Evolutionary conservation across 2,888 invertebrate genomes (phyloP).

Genomic region (Amphipyra berbera): DNA sequence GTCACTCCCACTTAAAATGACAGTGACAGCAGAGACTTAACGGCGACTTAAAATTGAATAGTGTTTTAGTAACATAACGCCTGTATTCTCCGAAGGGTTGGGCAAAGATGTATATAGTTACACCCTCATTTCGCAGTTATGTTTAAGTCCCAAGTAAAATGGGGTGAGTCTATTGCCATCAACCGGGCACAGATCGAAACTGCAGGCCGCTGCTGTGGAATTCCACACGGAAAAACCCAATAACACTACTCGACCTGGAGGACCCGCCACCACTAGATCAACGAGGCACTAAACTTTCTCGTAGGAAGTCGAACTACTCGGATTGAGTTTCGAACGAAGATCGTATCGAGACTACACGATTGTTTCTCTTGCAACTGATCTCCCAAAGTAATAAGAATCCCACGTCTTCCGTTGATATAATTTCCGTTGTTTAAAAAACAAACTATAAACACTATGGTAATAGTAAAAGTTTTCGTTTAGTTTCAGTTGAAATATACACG

Average conservation of each 20-base stretch:
- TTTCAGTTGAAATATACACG: slow-evolving; percentile 72
- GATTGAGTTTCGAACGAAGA: slow-evolving; percentile 18
- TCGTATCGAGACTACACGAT: slow-evolving; percentile 12
- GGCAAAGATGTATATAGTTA: too few species aligned
- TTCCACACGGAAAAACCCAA: too few species aligned
- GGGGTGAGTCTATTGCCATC: too few species aligned
- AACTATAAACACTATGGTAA: slow-evolving; percentile 50
- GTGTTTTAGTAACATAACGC: background rate
- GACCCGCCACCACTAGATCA: too few species aligned
- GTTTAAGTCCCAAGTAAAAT: too few species aligned
- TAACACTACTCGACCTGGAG: too few species aligned
- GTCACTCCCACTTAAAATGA: too few species aligned
- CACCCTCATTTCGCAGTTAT: too few species aligned
- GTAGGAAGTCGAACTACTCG: slow-evolving; percentile 17
- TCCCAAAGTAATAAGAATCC: slow-evolving; percentile 25
- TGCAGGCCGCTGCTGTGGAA: too few species aligned
- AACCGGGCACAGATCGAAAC: too few species aligned
- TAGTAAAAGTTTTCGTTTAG: slow-evolving; percentile 62
- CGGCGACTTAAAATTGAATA: background rate
- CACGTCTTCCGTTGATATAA: slow-evolving; percentile 55
- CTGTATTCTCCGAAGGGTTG: too few species aligned
- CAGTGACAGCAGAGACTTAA: too few species aligned
- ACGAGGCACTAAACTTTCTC: slow-evolving; percentile 4
- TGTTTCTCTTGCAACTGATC: slow-evolving; percentile 19
- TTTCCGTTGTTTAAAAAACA: slow-evolving; percentile 60